phyloP scores from a whole-genome alignment of 2,113 vertebrate genomes.

The Larimichthys polyactis region DNA sequence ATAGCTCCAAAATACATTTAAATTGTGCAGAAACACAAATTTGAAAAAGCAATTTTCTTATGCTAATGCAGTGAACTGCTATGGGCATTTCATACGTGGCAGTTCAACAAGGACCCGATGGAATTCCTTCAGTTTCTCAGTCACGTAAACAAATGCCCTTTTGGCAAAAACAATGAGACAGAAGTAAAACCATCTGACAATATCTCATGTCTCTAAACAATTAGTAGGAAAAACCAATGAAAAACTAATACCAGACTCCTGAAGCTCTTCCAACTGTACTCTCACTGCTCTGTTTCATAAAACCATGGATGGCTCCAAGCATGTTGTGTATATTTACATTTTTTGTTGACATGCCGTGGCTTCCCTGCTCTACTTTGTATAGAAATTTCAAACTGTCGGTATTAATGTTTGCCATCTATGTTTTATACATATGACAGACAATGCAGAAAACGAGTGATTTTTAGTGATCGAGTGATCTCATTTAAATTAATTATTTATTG shows the following conservation, averaged over 20 bases:
- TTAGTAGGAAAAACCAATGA: neutral
- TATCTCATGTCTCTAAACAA: neutral
- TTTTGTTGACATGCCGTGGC: neutral
- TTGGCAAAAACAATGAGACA: constrained; percentile 28
- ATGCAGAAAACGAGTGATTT: neutral
- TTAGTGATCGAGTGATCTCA: neutral
- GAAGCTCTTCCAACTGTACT: neutral
- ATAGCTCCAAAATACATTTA: constrained; percentile 23
- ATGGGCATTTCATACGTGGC: constrained; percentile 2
- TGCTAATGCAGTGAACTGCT: constrained; percentile 39
- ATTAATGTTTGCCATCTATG: neutral
- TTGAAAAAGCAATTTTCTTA: constrained; percentile 38
- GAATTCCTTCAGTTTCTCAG: constrained; percentile 13
- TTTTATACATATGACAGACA: neutral
- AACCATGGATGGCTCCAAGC: neutral
- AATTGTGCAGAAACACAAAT: constrained; percentile 37
- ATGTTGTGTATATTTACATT: neutral
- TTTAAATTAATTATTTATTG: neutral
- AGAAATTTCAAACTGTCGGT: neutral
- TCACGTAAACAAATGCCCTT: constrained; percentile 22
- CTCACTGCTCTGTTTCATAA: neutral
- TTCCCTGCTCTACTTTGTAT: neutral
- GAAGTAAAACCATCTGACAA: constrained; percentile 19
- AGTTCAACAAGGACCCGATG: constrained; percentile 21
- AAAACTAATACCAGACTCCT: neutral